phyloP scores from a whole-genome alignment of 2,888 invertebrate genomes.

The Dryocosmus kuriphilus region DNA sequence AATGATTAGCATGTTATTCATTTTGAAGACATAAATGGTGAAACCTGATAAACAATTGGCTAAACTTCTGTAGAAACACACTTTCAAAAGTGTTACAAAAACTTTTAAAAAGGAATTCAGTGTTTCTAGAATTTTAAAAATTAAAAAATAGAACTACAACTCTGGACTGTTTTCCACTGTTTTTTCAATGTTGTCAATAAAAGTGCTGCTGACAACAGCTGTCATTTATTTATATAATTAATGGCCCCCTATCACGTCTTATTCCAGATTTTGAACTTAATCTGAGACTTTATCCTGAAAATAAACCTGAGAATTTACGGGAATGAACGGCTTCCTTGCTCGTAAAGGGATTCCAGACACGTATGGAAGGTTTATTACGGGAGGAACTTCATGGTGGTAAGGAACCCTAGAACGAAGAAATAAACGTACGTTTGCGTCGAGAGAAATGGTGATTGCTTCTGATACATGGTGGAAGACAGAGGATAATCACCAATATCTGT shows the following conservation, averaged over 20 bases:
- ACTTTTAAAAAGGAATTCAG: too few relatives aligned
- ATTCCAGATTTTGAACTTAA: constrained; percentile 20
- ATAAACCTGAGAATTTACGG: constrained; percentile 32
- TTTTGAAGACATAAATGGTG: too few relatives aligned
- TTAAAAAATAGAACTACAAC: too few relatives aligned
- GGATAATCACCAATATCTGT: constrained; percentile 20
- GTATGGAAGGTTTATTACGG: constrained; percentile 37
- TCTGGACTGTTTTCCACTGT: too few relatives aligned
- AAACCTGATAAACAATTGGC: too few relatives aligned
- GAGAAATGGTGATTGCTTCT: constrained; percentile 39
- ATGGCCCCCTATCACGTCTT: neutral
- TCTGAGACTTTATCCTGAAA: constrained; percentile 15
- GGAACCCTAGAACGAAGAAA: constrained; percentile 25
- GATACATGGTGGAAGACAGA: constrained; percentile 22
- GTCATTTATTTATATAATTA: neutral
- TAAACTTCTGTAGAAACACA: too few relatives aligned
- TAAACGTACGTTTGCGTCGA: constrained; percentile 24
- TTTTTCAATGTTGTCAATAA: neutral
- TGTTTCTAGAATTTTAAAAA: too few relatives aligned
- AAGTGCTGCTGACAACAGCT: neutral
- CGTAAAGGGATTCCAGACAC: constrained; percentile 35
- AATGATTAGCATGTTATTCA: too few relatives aligned
- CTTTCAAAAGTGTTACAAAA: too few relatives aligned
- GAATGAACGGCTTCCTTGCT: constrained; percentile 4
- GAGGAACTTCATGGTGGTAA: constrained; percentile 27